Percentiles rank a stretch among this genome's conserved stretches.
These are phyloP conservation scores for Cephus rjabovi DNA, from an alignment of 2,888 invertebrate genomes.

Conservation along the genomic window DNA sequence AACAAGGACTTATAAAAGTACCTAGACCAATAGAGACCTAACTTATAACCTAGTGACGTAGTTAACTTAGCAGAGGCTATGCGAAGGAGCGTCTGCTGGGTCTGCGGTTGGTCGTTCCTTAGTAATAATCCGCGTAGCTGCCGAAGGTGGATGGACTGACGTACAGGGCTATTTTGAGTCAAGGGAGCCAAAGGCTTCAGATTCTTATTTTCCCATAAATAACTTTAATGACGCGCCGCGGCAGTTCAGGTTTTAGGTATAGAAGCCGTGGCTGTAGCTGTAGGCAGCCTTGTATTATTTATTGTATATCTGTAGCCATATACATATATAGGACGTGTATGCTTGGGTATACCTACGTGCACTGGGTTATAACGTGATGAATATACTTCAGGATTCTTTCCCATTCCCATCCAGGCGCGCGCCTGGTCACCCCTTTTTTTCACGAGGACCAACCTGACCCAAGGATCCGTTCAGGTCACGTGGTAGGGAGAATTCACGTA, in stretches of 20 bases:
- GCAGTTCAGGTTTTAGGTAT: slow-evolving; percentile 52
- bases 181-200: slow-evolving; percentile 48
- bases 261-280: slow-evolving; percentile 45
- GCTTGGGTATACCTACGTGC: not conserved
- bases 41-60: not conserved
- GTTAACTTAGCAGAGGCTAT: not conserved
- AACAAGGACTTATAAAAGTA: not conserved
- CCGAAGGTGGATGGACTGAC: too few relatives aligned
- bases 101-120: too few relatives aligned
- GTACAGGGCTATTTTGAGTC: not conserved
- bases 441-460: not conserved
- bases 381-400: not conserved
- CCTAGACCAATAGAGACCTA: not conserved
- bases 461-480: not conserved
- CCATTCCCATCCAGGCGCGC: not conserved
- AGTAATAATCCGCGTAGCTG: too few relatives aligned
- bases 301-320: slow-evolving; percentile 38
- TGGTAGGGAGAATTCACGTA: too few relatives aligned
- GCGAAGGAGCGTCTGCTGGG: too few relatives aligned
- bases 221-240: slow-evolving; percentile 61
- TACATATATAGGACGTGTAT: slow-evolving; percentile 21
- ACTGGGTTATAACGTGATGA: not conserved
- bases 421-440: not conserved
- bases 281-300: slow-evolving; percentile 57
- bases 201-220: slow-evolving; percentile 63